phyloP scores from a whole-genome alignment of 2,888 invertebrate genomes.

The Cyclophora punctaria region DNA sequence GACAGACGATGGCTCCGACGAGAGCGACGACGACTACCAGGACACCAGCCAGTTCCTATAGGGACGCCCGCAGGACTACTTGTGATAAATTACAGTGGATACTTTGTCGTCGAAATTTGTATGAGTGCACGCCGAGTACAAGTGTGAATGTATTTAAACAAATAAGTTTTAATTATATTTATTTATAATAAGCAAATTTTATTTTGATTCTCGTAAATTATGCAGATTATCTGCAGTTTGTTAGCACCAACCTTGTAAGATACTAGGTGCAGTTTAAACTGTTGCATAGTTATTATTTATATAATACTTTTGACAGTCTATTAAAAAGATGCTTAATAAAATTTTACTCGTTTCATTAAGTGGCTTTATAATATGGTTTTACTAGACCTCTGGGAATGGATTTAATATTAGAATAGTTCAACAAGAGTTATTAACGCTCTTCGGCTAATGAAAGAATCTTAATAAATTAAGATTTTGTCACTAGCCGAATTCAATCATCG shows the following conservation, averaged over 20 bases:
- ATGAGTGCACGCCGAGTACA: conserved; percentile 46
- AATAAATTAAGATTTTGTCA: too few species aligned
- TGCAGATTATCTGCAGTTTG: conserved; percentile 45
- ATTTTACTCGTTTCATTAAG: conserved; percentile 25
- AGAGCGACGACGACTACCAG: conserved; percentile 64
- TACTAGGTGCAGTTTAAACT: conserved; percentile 46
- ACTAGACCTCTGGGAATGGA: too few species aligned
- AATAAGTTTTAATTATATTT: conserved; percentile 59
- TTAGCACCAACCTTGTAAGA: conserved; percentile 50
- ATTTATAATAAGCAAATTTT: conserved; percentile 52
- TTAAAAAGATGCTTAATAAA: conserved; percentile 71
- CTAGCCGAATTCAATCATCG: too few species aligned
- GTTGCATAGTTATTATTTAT: conserved; percentile 59
- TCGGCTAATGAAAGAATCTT: too few species aligned
- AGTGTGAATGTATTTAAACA: conserved; percentile 69
- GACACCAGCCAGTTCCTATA: conserved; percentile 66
- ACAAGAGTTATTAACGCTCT: too few species aligned
- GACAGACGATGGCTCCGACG: conserved; percentile 66
- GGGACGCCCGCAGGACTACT: conserved; percentile 23
- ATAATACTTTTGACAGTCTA: conserved; percentile 66
- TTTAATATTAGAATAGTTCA: too few species aligned
- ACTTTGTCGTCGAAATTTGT: conserved; percentile 43
- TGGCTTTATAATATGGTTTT: too few species aligned
- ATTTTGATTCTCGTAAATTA: conserved; percentile 40
- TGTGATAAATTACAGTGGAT: conserved; percentile 39